Evolutionary conservation across 1,140 invertebrate species (phyloP), one percentile per base, ranked within the genome.

Genomic region (Brachionus rotundiformis): DNA sequence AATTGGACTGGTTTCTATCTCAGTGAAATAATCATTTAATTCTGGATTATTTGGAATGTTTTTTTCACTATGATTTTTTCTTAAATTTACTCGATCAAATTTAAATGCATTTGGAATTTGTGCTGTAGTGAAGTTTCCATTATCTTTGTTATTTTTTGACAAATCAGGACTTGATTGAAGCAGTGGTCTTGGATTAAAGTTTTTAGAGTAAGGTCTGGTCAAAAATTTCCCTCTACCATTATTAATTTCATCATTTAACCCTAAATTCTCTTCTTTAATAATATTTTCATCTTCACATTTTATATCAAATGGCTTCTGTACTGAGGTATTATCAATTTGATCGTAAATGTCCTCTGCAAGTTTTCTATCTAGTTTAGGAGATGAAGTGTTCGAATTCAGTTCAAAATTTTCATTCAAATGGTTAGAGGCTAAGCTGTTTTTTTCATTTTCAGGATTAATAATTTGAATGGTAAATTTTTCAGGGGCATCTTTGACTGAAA

Each of bases 401-500:
- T 71, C 29, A 7, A 39, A 36, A 39, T 71, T 36, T 71, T 63
- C 61, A 31, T 10, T 71, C 16, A 71, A 71, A 71, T 29, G 3
- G 2, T n/a, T 5, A 13, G 31, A 4, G 1, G 31, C 19, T n/a
- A 8, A 13, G 6, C 3, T 13, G 16, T 71, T 39, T 13, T 71
- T 23, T 44, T 44, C 36, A 44, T 41, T 19, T 71, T 71, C 68
- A 13, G 68, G 68, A 44, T 73, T 73, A 7, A 73, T 73, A 23
- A 73, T 44, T 41, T 73, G 68, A 44, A 73, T 73, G 4, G 68
- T 73, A 23, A 73, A 73, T 44, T 31, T 73, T 44, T 73, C 68
- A 27, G 33, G 33, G 11, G 68, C 33, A 41, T 79, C 59, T 59
- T 79, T 79, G 7, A 23, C 36, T 13, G 76, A 59, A 19, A 79